Conservation (phyloP, 2,113 vertebrate genomes). For the Boulengeromyrus knoepffleri region DNA sequence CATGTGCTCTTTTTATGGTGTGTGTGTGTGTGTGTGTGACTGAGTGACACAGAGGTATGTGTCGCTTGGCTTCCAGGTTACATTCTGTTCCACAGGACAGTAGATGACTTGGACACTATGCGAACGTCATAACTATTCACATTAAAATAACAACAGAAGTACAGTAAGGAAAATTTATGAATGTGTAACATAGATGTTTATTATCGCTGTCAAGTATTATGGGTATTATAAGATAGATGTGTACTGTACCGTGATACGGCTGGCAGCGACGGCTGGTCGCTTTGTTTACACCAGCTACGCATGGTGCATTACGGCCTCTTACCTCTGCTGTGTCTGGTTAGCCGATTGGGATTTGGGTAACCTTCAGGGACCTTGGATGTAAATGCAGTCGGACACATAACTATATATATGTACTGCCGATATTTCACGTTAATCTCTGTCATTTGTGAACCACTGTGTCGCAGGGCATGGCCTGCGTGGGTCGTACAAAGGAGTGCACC, state of each 20-base stretch:
- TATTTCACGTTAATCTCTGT: neutral
- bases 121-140: neutral
- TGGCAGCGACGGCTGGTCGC: neutral
- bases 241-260: neutral
- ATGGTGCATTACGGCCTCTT: neutral
- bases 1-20: neutral
- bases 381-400: neutral
- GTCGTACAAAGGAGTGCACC: slow-evolving; percentile 95
- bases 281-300: neutral
- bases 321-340: neutral
- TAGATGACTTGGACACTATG: neutral
- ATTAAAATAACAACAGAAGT: neutral
- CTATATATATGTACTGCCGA: neutral
- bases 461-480: slow-evolving; percentile 97
- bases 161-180: neutral
- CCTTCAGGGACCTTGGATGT: neutral
- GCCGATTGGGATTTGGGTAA: neutral
- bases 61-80: neutral
- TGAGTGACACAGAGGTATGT: neutral
- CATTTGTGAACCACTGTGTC: slow-evolving; percentile 24
- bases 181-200: neutral
- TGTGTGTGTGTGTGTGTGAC: too few species aligned
- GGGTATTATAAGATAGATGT: neutral
- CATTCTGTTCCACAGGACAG: neutral
- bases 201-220: neutral